Conservation (phyloP, 1,140 invertebrate species). For the Drosophila kohkoa region DNA sequence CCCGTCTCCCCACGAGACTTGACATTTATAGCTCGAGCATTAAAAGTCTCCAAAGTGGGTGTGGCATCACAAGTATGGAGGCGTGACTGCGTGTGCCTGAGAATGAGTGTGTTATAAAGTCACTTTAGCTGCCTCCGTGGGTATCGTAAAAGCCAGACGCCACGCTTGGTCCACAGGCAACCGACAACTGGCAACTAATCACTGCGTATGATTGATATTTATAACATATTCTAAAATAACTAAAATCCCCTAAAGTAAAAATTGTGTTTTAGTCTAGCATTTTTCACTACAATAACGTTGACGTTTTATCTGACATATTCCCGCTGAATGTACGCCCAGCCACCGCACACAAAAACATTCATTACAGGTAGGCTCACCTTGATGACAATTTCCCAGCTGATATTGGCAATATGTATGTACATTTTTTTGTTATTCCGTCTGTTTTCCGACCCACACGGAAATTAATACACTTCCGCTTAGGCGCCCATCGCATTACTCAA, state of each 20-base stretch:
- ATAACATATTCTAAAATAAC: constrained; percentile 5
- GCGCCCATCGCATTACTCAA: constrained; percentile 68
- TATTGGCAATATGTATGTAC: constrained; percentile 10
- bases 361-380: constrained; percentile 21
- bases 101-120: constrained; percentile 42
- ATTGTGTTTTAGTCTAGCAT: no score
- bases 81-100: constrained; percentile 8
- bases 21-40: constrained; percentile 51
- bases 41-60: constrained; percentile 42
- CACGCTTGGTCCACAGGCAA: background rate
- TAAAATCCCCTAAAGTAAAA: no score
- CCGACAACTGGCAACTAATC: constrained; percentile 35
- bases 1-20: constrained; percentile 42
- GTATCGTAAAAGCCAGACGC: constrained; percentile 31
- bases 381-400: constrained; percentile 33
- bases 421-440: constrained; percentile 26
- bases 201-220: constrained; percentile 25
- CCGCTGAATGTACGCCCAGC: background rate
- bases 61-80: background rate
- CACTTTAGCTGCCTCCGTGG: constrained; percentile 36
- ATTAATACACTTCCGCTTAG: constrained; percentile 78
- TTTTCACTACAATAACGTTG: background rate
- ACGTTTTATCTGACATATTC: background rate
- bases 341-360: background rate
- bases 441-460: constrained; percentile 51